Evolutionary conservation across 2,888 invertebrate species (phyloP).

Genomic region (Epirrita christyi): DNA sequence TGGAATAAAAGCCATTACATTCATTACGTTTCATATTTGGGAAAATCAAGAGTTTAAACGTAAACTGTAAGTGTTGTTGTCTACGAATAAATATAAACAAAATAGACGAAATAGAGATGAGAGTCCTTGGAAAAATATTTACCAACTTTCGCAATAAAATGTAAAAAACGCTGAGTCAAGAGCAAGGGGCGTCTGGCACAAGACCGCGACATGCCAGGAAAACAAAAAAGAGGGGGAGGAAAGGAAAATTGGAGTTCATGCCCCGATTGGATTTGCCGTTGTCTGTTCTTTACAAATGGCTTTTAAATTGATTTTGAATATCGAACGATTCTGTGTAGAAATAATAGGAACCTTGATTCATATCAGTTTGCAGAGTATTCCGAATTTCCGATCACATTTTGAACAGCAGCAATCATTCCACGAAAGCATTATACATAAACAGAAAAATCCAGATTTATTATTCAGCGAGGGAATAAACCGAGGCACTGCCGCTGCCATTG

Average conservation of each 20-base stretch:
- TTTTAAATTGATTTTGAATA: slow-evolving; percentile 82
- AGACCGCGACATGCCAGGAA: slow-evolving; percentile 79
- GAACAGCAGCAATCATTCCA: slow-evolving; percentile 32
- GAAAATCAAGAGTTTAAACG: neutral
- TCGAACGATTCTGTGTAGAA: slow-evolving; percentile 66
- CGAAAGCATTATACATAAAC: slow-evolving; percentile 41
- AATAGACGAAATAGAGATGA: slow-evolving; percentile 65
- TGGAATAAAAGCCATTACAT: neutral
- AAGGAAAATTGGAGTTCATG: slow-evolving; percentile 71
- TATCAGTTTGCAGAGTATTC: slow-evolving; percentile 3
- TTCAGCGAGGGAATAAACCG: slow-evolving; percentile 64
- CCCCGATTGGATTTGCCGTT: slow-evolving; percentile 81
- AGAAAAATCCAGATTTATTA: slow-evolving; percentile 61
- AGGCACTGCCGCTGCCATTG: slow-evolving; percentile 69
- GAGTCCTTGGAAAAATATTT: slow-evolving; percentile 76
- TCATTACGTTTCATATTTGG: slow-evolving; percentile 2
- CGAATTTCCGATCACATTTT: slow-evolving; percentile 4
- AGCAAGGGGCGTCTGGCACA: slow-evolving; percentile 80
- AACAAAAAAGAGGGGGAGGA: slow-evolving; percentile 65
- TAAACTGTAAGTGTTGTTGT: slow-evolving; percentile 8
- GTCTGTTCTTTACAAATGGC: slow-evolving; percentile 82
- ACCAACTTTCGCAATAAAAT: slow-evolving; percentile 79
- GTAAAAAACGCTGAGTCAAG: slow-evolving; percentile 80
- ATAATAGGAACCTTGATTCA: slow-evolving; percentile 43
- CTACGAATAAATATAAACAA: slow-evolving; percentile 45